phyloP scores from a whole-genome alignment of 2,888 invertebrate species.

The Agrochola circellaris region DNA sequence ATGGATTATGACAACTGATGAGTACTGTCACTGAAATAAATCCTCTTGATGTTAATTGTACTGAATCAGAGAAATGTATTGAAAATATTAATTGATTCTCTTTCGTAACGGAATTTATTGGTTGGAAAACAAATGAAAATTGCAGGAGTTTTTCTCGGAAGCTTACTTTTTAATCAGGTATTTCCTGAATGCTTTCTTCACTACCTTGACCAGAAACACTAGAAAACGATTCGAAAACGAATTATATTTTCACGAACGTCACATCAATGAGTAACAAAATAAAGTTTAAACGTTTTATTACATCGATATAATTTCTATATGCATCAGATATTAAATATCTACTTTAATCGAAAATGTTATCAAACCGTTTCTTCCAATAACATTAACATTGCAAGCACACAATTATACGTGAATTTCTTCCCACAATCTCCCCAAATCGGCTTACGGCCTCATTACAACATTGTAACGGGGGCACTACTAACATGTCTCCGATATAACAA shows the following conservation, averaged over 20 bases:
- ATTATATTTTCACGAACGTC: background rate
- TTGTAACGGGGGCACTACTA: slow-evolving; percentile 33
- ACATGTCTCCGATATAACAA: slow-evolving; percentile 38
- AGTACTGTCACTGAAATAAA: slow-evolving; percentile 18
- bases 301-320: background rate
- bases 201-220: background rate
- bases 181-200: background rate
- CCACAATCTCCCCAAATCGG: slow-evolving; percentile 39
- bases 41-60: slow-evolving; percentile 8
- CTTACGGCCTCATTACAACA: slow-evolving; percentile 55
- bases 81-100: too few relatives aligned
- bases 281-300: background rate
- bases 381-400: slow-evolving; percentile 1
- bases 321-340: too few relatives aligned
- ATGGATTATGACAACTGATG: slow-evolving; percentile 3
- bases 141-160: background rate
- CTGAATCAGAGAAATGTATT: background rate
- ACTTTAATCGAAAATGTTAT: background rate
- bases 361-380: background rate
- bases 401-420: slow-evolving; percentile 12
- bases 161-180: background rate
- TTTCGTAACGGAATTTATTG: background rate
- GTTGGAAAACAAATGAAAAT: background rate
- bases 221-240: background rate
- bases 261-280: background rate